phyloP scores from a whole-genome alignment of 2,113 vertebrate genomes.

The Todiramphus saurophagus region DNA sequence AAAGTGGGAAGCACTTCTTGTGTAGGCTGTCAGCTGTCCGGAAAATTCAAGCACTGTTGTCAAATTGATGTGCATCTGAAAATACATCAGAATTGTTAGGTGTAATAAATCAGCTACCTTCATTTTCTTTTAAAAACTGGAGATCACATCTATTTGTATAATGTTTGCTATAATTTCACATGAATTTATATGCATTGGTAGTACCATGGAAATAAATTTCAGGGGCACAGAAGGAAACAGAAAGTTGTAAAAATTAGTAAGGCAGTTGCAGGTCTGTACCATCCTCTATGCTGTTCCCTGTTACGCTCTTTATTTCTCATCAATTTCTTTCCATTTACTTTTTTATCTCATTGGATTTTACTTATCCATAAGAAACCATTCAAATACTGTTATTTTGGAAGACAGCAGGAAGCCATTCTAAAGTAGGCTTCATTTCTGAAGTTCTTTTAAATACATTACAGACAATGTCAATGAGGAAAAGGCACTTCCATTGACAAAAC shows the following conservation, averaged over 20 bases:
- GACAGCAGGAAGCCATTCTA: not conserved
- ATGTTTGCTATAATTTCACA: not conserved
- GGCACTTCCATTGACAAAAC: not conserved
- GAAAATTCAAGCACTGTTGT: slow-evolving; percentile 83
- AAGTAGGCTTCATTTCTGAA: not conserved
- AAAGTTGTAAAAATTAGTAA: not conserved
- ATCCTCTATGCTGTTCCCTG: not conserved
- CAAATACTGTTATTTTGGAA: not conserved
- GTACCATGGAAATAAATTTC: not conserved
- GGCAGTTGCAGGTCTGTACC: not conserved
- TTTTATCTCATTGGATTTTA: not conserved
- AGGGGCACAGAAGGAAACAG: not conserved
- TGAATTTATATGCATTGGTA: not conserved
- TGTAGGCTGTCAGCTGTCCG: slow-evolving; percentile 83
- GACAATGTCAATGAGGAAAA: not conserved
- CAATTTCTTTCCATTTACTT: not conserved
- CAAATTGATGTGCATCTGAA: slow-evolving; percentile 84
- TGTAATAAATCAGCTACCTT: not conserved
- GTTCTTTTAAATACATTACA: not conserved
- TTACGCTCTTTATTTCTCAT: not conserved
- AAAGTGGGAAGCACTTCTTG: slow-evolving; percentile 82
- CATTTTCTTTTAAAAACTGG: not conserved
- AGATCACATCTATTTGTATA: not conserved
- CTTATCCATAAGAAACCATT: not conserved
- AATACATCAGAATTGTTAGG: slow-evolving; percentile 39